Percentiles rank a stretch among this genome's conserved stretches.
Evolutionary conservation across 2,113 vertebrate species (phyloP).

Genomic region (Sapajus apella): DNA sequence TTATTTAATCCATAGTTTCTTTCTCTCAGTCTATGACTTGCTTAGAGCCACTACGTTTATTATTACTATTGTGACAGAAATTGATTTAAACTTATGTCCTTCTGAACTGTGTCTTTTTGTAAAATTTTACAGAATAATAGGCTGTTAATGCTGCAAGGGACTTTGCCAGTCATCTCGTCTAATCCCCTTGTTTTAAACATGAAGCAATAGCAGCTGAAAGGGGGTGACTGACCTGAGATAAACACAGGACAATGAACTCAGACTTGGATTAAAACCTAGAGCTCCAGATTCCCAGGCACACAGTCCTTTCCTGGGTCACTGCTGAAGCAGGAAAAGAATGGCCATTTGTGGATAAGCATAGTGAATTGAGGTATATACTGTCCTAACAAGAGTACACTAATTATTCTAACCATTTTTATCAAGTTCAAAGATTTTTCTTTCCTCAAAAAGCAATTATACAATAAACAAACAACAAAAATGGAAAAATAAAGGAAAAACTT

Average conservation of each 20-base stretch:
- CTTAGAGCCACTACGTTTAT: background rate
- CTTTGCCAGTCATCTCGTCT: background rate
- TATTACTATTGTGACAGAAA: background rate
- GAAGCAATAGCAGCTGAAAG: background rate
- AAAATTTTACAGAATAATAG: background rate
- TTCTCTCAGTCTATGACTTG: background rate
- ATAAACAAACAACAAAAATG: background rate
- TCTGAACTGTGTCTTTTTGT: background rate
- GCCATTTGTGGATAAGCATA: background rate
- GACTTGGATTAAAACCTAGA: background rate
- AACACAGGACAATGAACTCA: conserved; percentile 46
- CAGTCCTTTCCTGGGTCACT: background rate
- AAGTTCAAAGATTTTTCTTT: background rate
- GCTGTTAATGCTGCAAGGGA: background rate
- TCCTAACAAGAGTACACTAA: background rate
- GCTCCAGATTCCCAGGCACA: background rate
- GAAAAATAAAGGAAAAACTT: background rate
- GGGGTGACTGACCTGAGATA: background rate
- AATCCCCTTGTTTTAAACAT: background rate
- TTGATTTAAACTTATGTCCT: conserved; percentile 3
- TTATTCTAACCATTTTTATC: background rate
- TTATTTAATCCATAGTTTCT: background rate
- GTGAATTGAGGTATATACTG: background rate
- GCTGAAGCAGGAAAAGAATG: background rate
- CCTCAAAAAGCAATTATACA: background rate